Evolutionary conservation across 2,797 vertebrate genomes (phyloP).

Genomic region (Hypotaenidia okinawae): DNA sequence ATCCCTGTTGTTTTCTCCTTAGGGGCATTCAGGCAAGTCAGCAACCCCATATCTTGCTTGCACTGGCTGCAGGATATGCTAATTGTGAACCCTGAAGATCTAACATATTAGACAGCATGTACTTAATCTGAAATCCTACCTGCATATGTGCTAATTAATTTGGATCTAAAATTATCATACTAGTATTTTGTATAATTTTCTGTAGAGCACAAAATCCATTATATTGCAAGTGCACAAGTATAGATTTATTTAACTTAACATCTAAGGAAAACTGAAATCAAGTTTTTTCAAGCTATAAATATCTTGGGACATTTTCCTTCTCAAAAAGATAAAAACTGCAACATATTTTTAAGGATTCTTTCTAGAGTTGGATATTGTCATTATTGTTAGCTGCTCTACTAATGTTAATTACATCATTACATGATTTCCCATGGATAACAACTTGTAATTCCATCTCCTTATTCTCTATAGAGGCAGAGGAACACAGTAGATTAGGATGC

Average conservation of each 20-base stretch:
- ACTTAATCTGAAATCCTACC: background rate
- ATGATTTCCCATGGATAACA: slow-evolving; percentile 58
- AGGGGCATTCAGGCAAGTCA: background rate
- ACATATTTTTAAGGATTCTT: background rate
- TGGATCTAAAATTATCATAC: background rate
- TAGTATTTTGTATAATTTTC: background rate
- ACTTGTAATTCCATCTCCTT: slow-evolving; percentile 64
- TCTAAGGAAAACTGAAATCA: background rate
- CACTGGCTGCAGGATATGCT: background rate
- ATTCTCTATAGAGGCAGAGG: slow-evolving; percentile 39
- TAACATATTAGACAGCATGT: rapidly evolving
- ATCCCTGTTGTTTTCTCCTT: background rate
- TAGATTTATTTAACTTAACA: background rate
- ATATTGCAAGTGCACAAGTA: background rate
- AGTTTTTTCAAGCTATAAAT: background rate
- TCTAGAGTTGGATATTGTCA: background rate
- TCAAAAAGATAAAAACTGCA: background rate
- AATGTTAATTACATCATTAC: slow-evolving; percentile 59
- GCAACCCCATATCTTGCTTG: background rate
- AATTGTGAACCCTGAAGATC: background rate
- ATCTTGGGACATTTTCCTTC: background rate
- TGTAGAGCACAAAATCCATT: background rate
- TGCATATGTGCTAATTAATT: background rate
- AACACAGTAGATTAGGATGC: slow-evolving; percentile 48
- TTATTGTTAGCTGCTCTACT: slow-evolving; percentile 19